Base-by-base conservation (phyloP, 2,888 invertebrate species). In the Ichneumoninae sp. region DNA sequence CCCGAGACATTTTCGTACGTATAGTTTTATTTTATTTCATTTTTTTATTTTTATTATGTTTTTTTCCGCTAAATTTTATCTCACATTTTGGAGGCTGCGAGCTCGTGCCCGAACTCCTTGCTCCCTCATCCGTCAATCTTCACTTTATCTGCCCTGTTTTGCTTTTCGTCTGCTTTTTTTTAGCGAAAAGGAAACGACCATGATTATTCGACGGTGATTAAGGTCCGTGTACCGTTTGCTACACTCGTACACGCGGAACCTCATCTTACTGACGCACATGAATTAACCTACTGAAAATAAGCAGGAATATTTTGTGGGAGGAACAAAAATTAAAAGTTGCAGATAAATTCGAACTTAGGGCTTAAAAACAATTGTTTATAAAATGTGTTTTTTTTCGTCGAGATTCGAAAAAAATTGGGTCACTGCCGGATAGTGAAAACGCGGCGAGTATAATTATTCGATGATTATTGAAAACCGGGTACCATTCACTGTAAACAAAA, bases 41-140 rank as follows among this genome's bases (percentile, higher is more conserved):
- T 30, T 5, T 68, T 69, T 75, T 68, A 30, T 68, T 72, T 71
- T 47, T 60, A 33, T 44, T 65, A 54, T 74, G 57, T 47, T 47
- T 40, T 44, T 66, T 60, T 77, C 40, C 13, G 54, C 60, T 44
- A 44, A 26, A 10, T 66, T 78, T 78, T 69, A 78, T 78, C 68
- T 60, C 69, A 60, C 69, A 78, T 78, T 78, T 78, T 69, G 44
- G 69, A 78, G 69, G 33, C 68, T 62, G 65, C 52, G 26, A 50
- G 33, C 65, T 65, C 75, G 65, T 50, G 65, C 36, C 50, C 60
- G 44, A 60, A 16, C 50, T 69, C 62, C 70, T 30, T 19, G 22
- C 77, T 69, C 62, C 26, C 50, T 40, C 74, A 65, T 75, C 69
- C 65, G 52, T 69, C 62, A 36, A 50, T 57, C 66, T 62, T 77